A percentile compares a stretch with the other conserved stretches of the same genome.
These are phyloP conservation scores for Origma solitaria DNA, from an alignment of 2,113 vertebrate species.

Conservation along the genomic window DNA sequence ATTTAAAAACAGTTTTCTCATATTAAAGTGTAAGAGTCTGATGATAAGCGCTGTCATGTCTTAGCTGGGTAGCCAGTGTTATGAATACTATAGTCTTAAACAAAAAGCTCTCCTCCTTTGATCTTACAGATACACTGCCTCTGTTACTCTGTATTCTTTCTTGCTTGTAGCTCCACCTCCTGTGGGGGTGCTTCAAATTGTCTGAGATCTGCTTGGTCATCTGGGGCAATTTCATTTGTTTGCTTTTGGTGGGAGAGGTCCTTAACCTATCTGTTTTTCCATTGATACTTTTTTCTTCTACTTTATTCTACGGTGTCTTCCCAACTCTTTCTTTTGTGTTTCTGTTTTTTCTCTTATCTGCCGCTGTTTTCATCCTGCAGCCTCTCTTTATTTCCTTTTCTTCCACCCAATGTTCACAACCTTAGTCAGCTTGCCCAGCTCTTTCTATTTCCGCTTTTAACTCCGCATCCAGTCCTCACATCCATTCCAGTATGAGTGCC, in stretches of 20 bases:
- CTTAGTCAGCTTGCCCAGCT: background rate
- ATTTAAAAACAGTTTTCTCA: conserved; percentile 49
- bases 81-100: conserved; percentile 16
- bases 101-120: conserved; percentile 7
- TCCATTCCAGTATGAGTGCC: background rate
- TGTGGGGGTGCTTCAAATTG: background rate
- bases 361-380: background rate
- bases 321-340: background rate
- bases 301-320: background rate
- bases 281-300: background rate
- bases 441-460: background rate
- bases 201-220: background rate
- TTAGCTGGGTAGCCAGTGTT: background rate
- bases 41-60: conserved; percentile 21
- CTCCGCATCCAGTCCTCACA: background rate
- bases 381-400: background rate
- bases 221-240: background rate
- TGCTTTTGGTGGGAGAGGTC: background rate
- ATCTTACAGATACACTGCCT: background rate
- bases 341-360: background rate
- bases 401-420: background rate
- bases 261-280: background rate
- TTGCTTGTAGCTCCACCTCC: background rate
- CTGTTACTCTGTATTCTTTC: background rate
- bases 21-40: conserved; percentile 20